Percentiles rank a stretch among this genome's conserved stretches.
Evolutionary conservation across 2,113 vertebrate species (phyloP).

Genomic region (Eubucco bourcierii): DNA sequence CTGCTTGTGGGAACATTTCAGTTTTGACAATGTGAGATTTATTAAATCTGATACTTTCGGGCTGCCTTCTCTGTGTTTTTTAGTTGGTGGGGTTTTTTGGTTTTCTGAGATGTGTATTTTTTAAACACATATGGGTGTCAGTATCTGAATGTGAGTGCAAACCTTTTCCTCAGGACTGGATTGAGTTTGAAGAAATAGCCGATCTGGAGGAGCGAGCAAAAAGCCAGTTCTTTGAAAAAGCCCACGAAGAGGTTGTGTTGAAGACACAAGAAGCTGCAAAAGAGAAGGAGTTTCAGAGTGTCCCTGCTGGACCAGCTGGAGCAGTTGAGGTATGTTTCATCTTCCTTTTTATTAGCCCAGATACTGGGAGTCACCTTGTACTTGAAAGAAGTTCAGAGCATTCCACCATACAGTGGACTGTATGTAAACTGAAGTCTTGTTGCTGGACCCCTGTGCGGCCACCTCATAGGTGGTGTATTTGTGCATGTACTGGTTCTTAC

Average conservation of each 20-base stretch:
- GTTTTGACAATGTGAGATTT: neutral
- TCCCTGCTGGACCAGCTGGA: slow-evolving; percentile 92
- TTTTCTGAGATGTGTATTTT: neutral
- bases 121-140: neutral
- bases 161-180: slow-evolving; percentile 87
- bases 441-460: neutral
- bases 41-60: neutral
- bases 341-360: neutral
- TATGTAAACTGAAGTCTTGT: neutral
- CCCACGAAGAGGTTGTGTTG: slow-evolving; percentile 94
- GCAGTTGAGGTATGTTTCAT: slow-evolving; percentile 84
- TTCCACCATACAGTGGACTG: neutral
- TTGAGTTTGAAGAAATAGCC: slow-evolving; percentile 98
- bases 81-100: neutral
- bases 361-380: neutral
- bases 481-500: neutral
- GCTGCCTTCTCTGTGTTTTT: neutral
- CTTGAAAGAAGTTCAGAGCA: neutral
- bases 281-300: slow-evolving; percentile 94
- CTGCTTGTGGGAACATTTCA: neutral
- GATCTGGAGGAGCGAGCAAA: slow-evolving; percentile 97
- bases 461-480: neutral
- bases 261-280: slow-evolving; percentile 96
- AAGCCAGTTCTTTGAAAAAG: slow-evolving; percentile 98
- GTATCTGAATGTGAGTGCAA: neutral